phyloP scores from a whole-genome alignment of 2,113 vertebrate species.

The Probosciger aterrimus region DNA sequence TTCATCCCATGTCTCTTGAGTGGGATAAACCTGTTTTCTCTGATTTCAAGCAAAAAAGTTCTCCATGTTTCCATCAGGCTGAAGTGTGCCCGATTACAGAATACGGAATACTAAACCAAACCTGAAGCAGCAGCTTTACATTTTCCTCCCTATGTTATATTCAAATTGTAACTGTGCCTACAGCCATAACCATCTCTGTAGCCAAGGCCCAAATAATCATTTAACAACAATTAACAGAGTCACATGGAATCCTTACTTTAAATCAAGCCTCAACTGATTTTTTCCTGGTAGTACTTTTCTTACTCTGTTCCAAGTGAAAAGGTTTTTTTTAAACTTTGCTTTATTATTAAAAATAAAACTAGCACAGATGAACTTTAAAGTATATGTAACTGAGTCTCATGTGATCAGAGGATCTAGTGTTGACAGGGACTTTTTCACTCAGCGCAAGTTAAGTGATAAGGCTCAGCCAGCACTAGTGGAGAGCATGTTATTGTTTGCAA shows the following conservation, averaged over 20 bases:
- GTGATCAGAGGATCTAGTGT: background rate
- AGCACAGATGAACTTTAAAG: background rate
- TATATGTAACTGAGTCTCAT: background rate
- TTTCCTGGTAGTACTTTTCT: background rate
- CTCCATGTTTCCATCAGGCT: background rate
- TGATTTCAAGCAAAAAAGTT: background rate
- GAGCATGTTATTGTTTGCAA: background rate
- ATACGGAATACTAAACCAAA: background rate
- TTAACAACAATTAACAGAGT: background rate
- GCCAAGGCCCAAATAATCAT: background rate
- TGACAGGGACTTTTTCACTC: background rate
- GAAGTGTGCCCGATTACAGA: background rate
- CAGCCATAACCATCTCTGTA: background rate
- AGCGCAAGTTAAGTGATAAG: background rate
- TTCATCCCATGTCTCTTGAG: background rate
- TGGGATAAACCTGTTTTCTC: background rate
- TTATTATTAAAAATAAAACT: conserved; percentile 35
- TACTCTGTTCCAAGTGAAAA: background rate
- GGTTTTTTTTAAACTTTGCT: background rate
- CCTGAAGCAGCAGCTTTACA: background rate
- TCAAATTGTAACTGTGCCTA: background rate
- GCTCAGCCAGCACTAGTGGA: background rate
- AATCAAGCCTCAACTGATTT: background rate
- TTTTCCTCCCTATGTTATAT: background rate
- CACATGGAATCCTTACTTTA: background rate